A percentile compares a stretch with the other conserved stretches of the same genome.
Conservation (phyloP, 2,113 vertebrate genomes). For the Pelecanoides urinatrix region DNA sequence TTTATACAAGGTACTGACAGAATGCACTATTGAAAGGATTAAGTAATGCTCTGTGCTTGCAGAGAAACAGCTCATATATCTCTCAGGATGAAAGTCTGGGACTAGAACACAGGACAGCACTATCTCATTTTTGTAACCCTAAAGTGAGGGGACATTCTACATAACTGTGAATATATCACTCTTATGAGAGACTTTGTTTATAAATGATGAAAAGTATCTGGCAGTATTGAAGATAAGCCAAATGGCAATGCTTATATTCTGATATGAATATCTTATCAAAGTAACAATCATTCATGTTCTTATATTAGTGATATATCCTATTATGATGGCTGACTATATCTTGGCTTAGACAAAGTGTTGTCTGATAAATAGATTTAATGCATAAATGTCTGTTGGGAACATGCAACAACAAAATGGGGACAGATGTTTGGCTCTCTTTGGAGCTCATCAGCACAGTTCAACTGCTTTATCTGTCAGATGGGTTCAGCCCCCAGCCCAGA, state of each 20-base stretch:
- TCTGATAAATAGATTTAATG: constrained; percentile 62
- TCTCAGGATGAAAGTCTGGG: neutral
- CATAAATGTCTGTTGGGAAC: constrained; percentile 34
- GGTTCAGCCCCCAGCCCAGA: neutral
- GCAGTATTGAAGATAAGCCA: neutral
- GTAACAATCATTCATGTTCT: constrained; percentile 1
- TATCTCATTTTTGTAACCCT: neutral
- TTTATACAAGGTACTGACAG: neutral
- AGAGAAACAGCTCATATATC: neutral
- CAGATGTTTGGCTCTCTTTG: constrained; percentile 56
- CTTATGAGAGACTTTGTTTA: neutral
- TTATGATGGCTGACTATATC: constrained; percentile 15
- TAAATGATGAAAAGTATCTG: neutral
- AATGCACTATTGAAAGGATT: neutral
- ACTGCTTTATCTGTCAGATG: constrained; percentile 37
- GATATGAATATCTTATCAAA: neutral
- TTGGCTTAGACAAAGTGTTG: constrained; percentile 51
- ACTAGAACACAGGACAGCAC: neutral
- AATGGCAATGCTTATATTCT: neutral
- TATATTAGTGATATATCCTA: constrained; percentile 34
- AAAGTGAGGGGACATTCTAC: neutral
- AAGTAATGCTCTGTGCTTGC: neutral
- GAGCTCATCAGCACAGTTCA: constrained; percentile 54
- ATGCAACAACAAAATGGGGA: constrained; percentile 25
- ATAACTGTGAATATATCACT: neutral